Percentiles rank a stretch among this genome's conserved stretches.
Evolutionary conservation across 1,140 invertebrate species (phyloP).

Genomic region (Euura lappo): DNA sequence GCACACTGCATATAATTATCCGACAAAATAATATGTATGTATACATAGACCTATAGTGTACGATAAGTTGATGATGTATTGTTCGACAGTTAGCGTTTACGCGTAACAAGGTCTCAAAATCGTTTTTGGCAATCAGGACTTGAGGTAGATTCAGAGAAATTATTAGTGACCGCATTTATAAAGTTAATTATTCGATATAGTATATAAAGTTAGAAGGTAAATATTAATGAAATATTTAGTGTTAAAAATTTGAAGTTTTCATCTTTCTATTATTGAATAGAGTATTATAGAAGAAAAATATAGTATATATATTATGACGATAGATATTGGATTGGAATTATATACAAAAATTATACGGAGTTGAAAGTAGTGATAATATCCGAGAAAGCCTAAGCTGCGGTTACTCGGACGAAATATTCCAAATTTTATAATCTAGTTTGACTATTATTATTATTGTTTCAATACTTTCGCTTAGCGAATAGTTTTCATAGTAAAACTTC

Average conservation of each 20-base stretch:
- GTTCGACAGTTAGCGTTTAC: not conserved
- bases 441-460: too few relatives aligned
- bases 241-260: conserved; percentile 6
- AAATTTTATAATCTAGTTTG: too few relatives aligned
- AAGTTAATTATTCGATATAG: not conserved
- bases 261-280: not conserved
- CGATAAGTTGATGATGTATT: not conserved
- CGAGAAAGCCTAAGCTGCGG: too few relatives aligned
- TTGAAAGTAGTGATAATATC: too few relatives aligned
- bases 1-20: not conserved
- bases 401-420: too few relatives aligned
- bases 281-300: not conserved
- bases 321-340: too few relatives aligned
- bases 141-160: not conserved
- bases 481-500: too few relatives aligned
- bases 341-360: too few relatives aligned
- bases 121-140: not conserved
- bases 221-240: not conserved
- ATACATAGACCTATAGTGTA: not conserved
- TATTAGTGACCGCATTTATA: not conserved
- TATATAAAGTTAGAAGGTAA: not conserved
- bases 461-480: too few relatives aligned
- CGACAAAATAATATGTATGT: not conserved
- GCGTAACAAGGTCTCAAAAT: not conserved
- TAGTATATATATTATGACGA: not conserved